These are phyloP conservation scores for Laodelphax striatellus DNA, from an alignment of 1,140 invertebrate genomes.

Conservation along the genomic window DNA sequence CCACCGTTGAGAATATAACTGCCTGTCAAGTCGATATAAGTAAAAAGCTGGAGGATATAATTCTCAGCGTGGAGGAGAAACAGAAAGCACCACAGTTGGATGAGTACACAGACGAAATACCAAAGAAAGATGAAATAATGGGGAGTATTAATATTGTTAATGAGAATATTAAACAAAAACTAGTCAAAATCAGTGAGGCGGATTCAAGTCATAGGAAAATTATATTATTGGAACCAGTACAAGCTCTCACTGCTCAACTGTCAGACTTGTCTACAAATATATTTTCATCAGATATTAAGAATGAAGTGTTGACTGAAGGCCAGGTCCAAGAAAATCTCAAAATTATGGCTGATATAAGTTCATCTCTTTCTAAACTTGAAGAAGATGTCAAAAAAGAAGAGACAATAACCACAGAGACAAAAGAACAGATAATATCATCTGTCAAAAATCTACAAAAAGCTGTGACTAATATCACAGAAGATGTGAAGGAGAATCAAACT, in stretches of 20 bases:
- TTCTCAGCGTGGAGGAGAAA: neutral
- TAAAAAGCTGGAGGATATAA: no score
- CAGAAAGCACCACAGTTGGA: neutral
- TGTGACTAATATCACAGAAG: neutral
- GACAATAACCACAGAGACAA: neutral
- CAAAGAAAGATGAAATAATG: neutral
- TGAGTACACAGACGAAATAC: neutral
- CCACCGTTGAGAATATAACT: no score
- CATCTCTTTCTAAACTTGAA: neutral
- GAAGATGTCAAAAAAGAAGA: neutral
- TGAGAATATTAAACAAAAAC: neutral
- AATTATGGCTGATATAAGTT: neutral
- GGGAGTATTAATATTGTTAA: neutral
- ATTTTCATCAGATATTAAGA: neutral
- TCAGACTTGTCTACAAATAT: neutral
- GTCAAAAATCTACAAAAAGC: slow-evolving; percentile 10
- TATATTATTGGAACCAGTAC: neutral
- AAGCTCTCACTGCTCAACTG: neutral
- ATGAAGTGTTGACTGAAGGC: neutral
- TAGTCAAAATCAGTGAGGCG: neutral
- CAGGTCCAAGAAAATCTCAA: slow-evolving; percentile 2
- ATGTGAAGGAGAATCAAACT: neutral
- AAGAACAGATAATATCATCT: neutral
- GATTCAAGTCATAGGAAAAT: no score
- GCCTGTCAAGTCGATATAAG: no score